Evolutionary conservation across 1,140 invertebrate genomes (phyloP).

Genomic region (Aphidius ervi): DNA sequence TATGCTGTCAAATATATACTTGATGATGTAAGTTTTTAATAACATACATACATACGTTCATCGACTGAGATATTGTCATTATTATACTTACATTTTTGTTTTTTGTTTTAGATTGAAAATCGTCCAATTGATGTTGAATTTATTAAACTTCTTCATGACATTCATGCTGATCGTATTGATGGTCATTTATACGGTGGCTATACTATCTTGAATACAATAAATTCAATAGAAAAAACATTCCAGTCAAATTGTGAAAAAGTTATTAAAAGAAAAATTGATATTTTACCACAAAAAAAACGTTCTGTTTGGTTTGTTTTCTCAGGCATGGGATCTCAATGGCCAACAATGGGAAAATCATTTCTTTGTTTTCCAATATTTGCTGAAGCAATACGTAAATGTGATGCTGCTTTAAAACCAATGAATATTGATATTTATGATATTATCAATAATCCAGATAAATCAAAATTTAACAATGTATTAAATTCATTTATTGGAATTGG

Average conservation of each 20-base stretch:
- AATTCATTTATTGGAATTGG: slow-evolving; percentile 90
- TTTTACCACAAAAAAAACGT: slow-evolving; percentile 58
- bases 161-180: slow-evolving; percentile 53
- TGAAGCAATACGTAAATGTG: slow-evolving; percentile 64
- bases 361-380: slow-evolving; percentile 62
- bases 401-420: slow-evolving; percentile 66
- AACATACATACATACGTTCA: no score
- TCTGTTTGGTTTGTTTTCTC: slow-evolving; percentile 87
- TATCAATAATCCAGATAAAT: slow-evolving; percentile 68
- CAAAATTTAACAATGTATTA: slow-evolving; percentile 75
- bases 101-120: slow-evolving; percentile 38
- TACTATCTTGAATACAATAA: slow-evolving; percentile 52
- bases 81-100: no score
- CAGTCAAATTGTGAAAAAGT: no score
- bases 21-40: no score
- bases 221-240: slow-evolving; percentile 38
- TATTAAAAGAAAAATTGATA: slow-evolving; percentile 45
- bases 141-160: slow-evolving; percentile 53
- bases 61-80: no score
- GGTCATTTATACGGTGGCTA: slow-evolving; percentile 61
- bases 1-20: slow-evolving; percentile 32
- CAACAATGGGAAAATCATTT: slow-evolving; percentile 69
- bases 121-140: slow-evolving; percentile 58
- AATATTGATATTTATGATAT: slow-evolving; percentile 77
- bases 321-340: slow-evolving; percentile 89